Evolutionary conservation across 2,113 vertebrate genomes (phyloP), one percentile per base, ranked within the genome.

Genomic region (Alligator mississippiensis): DNA sequence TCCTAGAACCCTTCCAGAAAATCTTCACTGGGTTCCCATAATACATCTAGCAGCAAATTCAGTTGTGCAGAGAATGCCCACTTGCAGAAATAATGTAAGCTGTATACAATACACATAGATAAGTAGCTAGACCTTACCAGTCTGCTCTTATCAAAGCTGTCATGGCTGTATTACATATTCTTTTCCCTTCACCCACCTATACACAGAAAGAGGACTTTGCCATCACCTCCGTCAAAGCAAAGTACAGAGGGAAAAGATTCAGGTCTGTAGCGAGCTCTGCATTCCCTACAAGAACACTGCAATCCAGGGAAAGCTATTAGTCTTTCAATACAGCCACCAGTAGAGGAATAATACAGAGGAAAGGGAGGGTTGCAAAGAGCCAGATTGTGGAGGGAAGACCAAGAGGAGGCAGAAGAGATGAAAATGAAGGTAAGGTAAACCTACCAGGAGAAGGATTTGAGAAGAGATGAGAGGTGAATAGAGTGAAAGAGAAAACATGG

Each of bases 1-100:
- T 87, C 88, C 87, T 58, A 21, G 25, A 64, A 55, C 75, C 70
- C 82, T 93, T 27, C 88, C 84, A 92, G 84, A 94, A 95, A 89
- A 79, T 58, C 64, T 85, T 77, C 14, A 14, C 75, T 61, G 38
- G 68, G 12, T 62, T 94, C 88, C 68, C 80, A 89, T 30, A 87
- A 74, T 85, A 95, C 3, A 84, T 14, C 27, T 78, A 85, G 63
- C 86, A 92, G 90, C 86, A 92, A 87, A 92, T 19, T 34, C 34
- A 66, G 66, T 61, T n/a, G 47, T 90, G 59, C 9, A 11, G 60
- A 80, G 38, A 63, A 66, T 6, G 24, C 17, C 72, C 77, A 75
- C 78, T 78, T 0, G 0, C 62, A 90, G 81, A 21, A 59, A 77
- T 10, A 66, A 47, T 60, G 60, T 84, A 84, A n/a, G 17, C 34